Evolutionary conservation across 2,888 invertebrate genomes (phyloP), one percentile per base, ranked within the genome.

Genomic region (Cephus runcator): DNA sequence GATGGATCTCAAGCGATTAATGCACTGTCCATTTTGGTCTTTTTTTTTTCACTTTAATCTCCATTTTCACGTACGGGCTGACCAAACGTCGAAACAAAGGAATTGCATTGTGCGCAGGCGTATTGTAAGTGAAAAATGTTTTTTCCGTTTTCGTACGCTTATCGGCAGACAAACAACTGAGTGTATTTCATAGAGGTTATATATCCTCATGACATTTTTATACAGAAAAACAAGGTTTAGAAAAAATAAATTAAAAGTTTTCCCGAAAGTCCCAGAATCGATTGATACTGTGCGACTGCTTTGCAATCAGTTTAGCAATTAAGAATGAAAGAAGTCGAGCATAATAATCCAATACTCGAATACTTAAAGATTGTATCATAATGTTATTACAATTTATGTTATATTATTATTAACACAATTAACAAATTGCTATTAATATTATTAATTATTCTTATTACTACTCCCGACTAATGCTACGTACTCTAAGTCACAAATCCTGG

Each of bases 331-430:
- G 69, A 69, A 73, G 69, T 79, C 40, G 76, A 82, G 76, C 69
- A 75, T 73, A 73, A 75, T 76, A 77, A 82, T 76, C 79, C 77
- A 79, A 81, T 78, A 77, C 81, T 79, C 76, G 73, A 81, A 83
- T 73, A 79, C 74, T 79, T 81, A 75, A 80, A 73, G 76, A 76
- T 75, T 81, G 77, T 80, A 79, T 68, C 40, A 75, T 77, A 75
- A 81, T 81, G 73, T 34, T 79, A 81, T 76, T 77, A 73, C 76
- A 81, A 81, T 78, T 79, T 79, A 35, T 76, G 33, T 75, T 75
- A 68, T 40, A 35, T 34, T 34, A 75, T 75, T 31, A 31, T 77
- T 74, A 74, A 77, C 73, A 74, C 73, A 74, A 74, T 69, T 69
- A 74, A 74, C 68, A 36, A 68, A 56, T 31, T 35, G 74, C 73